Percentiles rank a stretch among this genome's conserved stretches.
Evolutionary conservation across 2,113 vertebrate genomes (phyloP).

Genomic region (Dicaeum eximium): DNA sequence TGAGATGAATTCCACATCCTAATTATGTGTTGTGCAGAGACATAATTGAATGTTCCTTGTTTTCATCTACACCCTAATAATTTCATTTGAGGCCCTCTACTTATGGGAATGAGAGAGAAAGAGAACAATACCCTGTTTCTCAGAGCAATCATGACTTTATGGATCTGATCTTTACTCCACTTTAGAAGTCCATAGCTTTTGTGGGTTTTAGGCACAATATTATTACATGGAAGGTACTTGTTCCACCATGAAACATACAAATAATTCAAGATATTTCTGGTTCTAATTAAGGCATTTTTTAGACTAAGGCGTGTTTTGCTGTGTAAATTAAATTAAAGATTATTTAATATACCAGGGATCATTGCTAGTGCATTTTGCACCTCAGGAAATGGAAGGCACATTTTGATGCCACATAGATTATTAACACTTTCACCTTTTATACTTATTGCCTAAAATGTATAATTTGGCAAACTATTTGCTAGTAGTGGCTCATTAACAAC

Average conservation of each 20-base stretch:
- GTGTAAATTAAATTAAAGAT: conserved; percentile 6
- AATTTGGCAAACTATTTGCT: not conserved
- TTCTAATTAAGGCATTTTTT: not conserved
- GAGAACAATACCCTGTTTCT: not conserved
- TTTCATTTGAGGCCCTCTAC: not conserved
- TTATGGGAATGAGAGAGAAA: not conserved
- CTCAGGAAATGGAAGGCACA: not conserved
- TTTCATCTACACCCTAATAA: not conserved
- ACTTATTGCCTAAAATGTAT: not conserved
- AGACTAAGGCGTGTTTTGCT: not conserved
- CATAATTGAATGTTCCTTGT: not conserved
- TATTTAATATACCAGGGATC: not conserved
- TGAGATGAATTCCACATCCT: not conserved
- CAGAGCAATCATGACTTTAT: not conserved
- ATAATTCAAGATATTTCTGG: not conserved
- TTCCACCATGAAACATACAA: not conserved
- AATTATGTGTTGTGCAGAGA: not conserved
- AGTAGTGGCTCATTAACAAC: conserved; percentile 8
- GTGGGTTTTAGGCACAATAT: not conserved
- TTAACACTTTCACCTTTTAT: not conserved
- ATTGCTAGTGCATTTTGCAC: not conserved
- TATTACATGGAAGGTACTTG: not conserved
- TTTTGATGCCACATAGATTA: not conserved
- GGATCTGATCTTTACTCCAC: not conserved
- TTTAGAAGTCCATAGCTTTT: not conserved